These are phyloP conservation scores for Drosophila lini DNA, from an alignment of 1,140 invertebrate genomes.

Conservation along the genomic window DNA sequence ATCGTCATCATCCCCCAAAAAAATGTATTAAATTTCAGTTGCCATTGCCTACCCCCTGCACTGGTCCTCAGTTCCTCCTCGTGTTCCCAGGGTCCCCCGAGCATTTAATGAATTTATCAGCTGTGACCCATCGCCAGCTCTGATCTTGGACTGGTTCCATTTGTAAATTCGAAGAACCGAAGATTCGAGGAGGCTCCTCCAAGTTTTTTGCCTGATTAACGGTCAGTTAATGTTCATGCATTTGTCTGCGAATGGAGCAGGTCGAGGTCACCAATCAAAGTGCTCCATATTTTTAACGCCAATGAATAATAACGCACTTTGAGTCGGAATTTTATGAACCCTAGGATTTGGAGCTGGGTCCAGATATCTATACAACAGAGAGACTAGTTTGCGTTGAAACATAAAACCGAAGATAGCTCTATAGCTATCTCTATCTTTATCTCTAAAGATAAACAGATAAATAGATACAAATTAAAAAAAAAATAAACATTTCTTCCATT, in stretches of 20 bases:
- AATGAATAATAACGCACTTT: not conserved
- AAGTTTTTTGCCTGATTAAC: slow-evolving; percentile 35
- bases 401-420: too few relatives aligned
- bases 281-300: not conserved
- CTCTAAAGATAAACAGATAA: too few relatives aligned
- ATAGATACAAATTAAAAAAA: too few relatives aligned
- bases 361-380: too few relatives aligned
- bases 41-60: slow-evolving; percentile 23
- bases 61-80: not conserved
- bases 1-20: slow-evolving; percentile 47
- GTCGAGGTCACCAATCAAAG: slow-evolving; percentile 17
- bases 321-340: slow-evolving; percentile 8
- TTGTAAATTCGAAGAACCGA: slow-evolving; percentile 25
- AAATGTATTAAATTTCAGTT: slow-evolving; percentile 68
- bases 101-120: slow-evolving; percentile 79
- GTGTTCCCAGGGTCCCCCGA: slow-evolving; percentile 22
- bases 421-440: too few relatives aligned
- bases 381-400: too few relatives aligned
- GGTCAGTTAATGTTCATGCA: slow-evolving; percentile 66
- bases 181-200: not conserved
- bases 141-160: slow-evolving; percentile 47
- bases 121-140: slow-evolving; percentile 63
- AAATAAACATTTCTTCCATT: too few relatives aligned
- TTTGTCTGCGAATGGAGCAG: slow-evolving; percentile 34
- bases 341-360: not conserved